These are phyloP conservation scores for Listrodromus nycthemerus DNA, from an alignment of 2,888 invertebrate genomes.

Conservation along the genomic window DNA sequence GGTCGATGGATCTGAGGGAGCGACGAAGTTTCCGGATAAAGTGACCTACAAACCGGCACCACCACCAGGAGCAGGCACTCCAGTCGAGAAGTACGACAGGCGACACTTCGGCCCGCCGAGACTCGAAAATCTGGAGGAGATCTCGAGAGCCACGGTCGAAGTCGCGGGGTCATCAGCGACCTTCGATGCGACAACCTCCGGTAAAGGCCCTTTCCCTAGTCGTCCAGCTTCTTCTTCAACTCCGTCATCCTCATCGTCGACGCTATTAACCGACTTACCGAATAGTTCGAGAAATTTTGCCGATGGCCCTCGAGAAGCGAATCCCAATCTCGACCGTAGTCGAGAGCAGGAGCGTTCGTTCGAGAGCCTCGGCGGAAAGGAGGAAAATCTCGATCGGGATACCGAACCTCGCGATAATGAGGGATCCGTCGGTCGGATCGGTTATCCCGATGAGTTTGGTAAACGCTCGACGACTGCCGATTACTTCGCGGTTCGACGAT, in stretches of 20 bases:
- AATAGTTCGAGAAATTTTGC: background rate
- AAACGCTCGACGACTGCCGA: slow-evolving; percentile 19
- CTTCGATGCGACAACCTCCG: slow-evolving; percentile 5
- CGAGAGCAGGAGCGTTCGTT: slow-evolving; percentile 5
- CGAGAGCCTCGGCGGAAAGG: slow-evolving; percentile 1
- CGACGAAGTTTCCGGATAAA: slow-evolving; percentile 77
- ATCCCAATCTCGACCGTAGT: slow-evolving; percentile 4
- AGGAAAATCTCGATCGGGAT: slow-evolving; percentile 42
- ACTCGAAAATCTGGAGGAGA: slow-evolving; percentile 64
- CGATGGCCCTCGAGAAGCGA: slow-evolving; percentile 12
- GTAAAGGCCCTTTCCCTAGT: background rate
- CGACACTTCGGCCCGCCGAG: slow-evolving; percentile 80
- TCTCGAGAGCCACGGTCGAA: slow-evolving; percentile 59
- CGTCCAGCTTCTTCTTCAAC: slow-evolving; percentile 40
- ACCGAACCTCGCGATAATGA: slow-evolving; percentile 53
- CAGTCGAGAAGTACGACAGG: slow-evolving; percentile 79
- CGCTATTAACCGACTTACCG: slow-evolving; percentile 31
- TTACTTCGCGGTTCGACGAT: slow-evolving; percentile 35
- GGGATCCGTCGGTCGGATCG: slow-evolving; percentile 40
- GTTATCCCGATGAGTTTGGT: slow-evolving; percentile 31
- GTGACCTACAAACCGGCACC: slow-evolving; percentile 70
- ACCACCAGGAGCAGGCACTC: slow-evolving; percentile 45
- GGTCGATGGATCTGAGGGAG: slow-evolving; percentile 75
- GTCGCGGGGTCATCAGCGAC: slow-evolving; percentile 39
- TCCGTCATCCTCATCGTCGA: slow-evolving; percentile 27